Conservation (phyloP, 1,140 invertebrate genomes). For the Prorops nasuta region DNA sequence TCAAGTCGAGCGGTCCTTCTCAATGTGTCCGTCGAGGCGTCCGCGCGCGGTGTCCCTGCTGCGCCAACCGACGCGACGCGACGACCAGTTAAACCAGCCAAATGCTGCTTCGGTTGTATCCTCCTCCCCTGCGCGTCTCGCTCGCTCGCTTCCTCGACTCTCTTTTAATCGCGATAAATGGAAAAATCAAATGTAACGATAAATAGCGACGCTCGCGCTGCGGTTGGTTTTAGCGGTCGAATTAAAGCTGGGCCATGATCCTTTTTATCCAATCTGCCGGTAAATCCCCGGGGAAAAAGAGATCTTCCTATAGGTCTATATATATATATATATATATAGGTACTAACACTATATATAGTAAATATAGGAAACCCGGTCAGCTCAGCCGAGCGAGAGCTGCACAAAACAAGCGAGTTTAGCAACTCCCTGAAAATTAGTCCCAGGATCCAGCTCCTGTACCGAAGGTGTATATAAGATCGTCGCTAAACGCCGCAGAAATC, state of each 20-base stretch:
- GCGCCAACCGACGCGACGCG: conserved; percentile 52
- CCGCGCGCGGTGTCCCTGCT: conserved; percentile 54
- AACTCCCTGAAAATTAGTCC: conserved; percentile 33
- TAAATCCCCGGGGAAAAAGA: conserved; percentile 29
- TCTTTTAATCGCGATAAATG: too few species aligned
- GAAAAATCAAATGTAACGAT: too few species aligned
- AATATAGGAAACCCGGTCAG: too few species aligned
- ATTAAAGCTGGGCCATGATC: conserved; percentile 28
- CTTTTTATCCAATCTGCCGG: conserved; percentile 30
- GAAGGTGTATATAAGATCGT: too few species aligned
- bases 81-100: conserved; percentile 45
- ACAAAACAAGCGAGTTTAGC: too few species aligned
- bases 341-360: too few species aligned
- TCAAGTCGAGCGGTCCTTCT: conserved; percentile 55
- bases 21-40: conserved; percentile 58
- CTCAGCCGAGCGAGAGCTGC: conserved; percentile 30
- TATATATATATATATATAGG: too few species aligned
- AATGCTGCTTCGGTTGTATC: conserved; percentile 32
- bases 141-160: background rate
- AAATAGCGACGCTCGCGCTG: background rate
- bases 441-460: too few species aligned
- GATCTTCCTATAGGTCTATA: too few species aligned
- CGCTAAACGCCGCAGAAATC: conserved; percentile 21
- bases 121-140: background rate
- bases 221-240: too few species aligned